Conservation (phyloP, 2,888 invertebrate genomes). For the Dromius quadrimaculatus region DNA sequence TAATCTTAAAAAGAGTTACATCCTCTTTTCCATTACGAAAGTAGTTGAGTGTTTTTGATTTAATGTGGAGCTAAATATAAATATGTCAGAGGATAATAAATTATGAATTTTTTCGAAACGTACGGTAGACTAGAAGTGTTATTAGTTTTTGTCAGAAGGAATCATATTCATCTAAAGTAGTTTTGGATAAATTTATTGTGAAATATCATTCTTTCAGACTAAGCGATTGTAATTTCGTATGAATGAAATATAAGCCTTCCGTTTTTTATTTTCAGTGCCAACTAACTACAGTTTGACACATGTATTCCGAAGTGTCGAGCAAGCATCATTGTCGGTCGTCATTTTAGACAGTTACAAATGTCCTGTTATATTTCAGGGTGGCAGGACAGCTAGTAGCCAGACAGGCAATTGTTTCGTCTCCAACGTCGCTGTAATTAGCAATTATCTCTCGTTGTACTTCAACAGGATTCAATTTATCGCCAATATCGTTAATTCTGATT, state of each 20-base stretch:
- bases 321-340: conserved; percentile 3
- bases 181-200: background rate
- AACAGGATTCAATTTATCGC: conserved; percentile 20
- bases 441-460: conserved; percentile 18
- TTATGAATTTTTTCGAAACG: background rate
- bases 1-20: conserved; percentile 10
- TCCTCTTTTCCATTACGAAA: conserved; percentile 1
- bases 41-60: background rate
- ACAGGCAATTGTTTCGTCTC: conserved; percentile 9
- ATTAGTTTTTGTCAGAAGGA: conserved; percentile 27
- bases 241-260: background rate
- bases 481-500: conserved; percentile 32
- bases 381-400: background rate
- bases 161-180: conserved; percentile 1
- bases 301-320: conserved; percentile 11
- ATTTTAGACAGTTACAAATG: conserved; percentile 22
- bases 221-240: background rate
- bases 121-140: conserved; percentile 16
- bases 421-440: conserved; percentile 20
- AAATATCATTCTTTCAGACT: background rate
- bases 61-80: conserved; percentile 4
- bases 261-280: background rate
- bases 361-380: conserved; percentile 24
- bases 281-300: conserved; percentile 17
- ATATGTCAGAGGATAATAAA: conserved; percentile 1